phyloP scores from a whole-genome alignment of 2,113 vertebrate genomes.

The Ia io region DNA sequence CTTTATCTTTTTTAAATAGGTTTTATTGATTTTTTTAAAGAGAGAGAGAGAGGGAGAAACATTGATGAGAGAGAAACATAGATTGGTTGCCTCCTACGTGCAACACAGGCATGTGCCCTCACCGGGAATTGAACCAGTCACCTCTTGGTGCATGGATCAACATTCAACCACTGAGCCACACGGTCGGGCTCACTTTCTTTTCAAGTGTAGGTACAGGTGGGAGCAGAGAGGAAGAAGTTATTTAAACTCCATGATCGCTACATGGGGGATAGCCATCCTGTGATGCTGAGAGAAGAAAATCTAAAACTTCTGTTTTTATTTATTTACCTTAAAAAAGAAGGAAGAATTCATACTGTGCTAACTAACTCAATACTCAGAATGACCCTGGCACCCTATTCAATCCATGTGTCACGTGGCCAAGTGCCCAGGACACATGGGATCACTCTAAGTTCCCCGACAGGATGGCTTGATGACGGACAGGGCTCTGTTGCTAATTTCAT shows the following conservation, averaged over 20 bases:
- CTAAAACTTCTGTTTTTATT: not conserved
- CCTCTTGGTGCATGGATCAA: no score
- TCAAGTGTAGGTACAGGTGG: not conserved
- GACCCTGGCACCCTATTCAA: not conserved
- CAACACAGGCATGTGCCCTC: no score
- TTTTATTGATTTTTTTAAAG: no score
- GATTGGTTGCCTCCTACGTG: no score
- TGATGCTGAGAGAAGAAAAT: not conserved
- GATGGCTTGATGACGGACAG: fast-evolving
- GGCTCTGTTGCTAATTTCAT: not conserved
- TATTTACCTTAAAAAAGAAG: not conserved
- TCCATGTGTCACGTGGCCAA: fast-evolving
- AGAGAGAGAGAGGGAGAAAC: no score
- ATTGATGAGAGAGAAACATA: no score
- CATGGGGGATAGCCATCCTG: not conserved
- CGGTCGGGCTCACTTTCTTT: not conserved
- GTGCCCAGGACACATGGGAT: not conserved
- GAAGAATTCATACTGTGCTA: not conserved
- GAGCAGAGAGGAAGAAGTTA: not conserved
- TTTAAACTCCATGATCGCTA: not conserved
- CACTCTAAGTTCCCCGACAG: not conserved
- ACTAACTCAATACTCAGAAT: not conserved
- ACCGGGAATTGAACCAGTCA: no score
- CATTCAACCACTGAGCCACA: no score
- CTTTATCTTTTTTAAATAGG: not conserved